A percentile compares a stretch with the other conserved stretches of the same genome.
phyloP scores from a whole-genome alignment of 2,888 invertebrate species.

The Aelia acuminata region DNA sequence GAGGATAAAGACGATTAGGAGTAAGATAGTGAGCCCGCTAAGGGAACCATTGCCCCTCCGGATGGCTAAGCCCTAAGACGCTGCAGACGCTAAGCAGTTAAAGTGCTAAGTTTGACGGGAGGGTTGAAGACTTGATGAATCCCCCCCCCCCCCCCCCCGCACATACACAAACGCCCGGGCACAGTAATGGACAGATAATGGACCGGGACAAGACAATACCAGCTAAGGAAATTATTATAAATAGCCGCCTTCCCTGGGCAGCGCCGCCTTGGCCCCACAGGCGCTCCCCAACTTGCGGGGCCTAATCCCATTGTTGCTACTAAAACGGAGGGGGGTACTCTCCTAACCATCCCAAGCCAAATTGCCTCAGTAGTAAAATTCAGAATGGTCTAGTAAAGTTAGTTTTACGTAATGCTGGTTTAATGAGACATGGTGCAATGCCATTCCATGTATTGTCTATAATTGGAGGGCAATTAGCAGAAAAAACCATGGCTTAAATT shows the following conservation, averaged over 20 bases:
- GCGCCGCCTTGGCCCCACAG: neutral
- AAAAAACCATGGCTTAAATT: too few species aligned
- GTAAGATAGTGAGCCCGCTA: neutral
- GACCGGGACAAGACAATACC: conserved; percentile 47
- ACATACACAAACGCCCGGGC: neutral
- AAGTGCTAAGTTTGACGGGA: conserved; percentile 57
- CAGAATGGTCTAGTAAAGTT: too few species aligned
- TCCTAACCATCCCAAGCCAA: neutral
- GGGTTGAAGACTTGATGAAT: conserved; percentile 52
- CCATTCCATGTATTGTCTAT: too few species aligned
- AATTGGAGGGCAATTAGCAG: too few species aligned
- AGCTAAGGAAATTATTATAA: conserved; percentile 53
- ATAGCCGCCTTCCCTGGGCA: conserved; percentile 17
- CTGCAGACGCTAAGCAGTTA: conserved; percentile 44
- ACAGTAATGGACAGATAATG: conserved; percentile 54
- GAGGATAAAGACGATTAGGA: conserved; percentile 21
- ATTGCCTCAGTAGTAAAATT: neutral
- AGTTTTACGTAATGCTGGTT: too few species aligned
- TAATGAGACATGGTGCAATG: too few species aligned
- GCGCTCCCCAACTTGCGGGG: neutral
- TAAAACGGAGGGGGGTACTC: neutral
- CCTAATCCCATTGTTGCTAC: conserved; percentile 40
- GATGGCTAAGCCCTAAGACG: conserved; percentile 50
- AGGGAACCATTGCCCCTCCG: neutral
- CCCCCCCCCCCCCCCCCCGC: neutral